phyloP scores from a whole-genome alignment of 2,797 vertebrate species.

The Xyrichtys novacula region DNA sequence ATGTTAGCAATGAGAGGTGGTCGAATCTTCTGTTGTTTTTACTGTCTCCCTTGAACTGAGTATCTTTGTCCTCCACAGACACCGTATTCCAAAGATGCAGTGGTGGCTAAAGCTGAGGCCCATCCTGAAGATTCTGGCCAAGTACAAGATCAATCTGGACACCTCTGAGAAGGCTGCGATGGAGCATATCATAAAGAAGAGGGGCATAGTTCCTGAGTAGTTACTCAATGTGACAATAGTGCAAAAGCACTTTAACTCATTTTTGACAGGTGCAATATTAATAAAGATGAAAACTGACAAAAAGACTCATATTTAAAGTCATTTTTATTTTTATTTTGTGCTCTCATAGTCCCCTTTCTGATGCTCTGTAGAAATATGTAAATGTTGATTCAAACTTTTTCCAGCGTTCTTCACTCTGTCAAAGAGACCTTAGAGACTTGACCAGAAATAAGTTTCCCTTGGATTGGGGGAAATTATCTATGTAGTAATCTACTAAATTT shows the following conservation, averaged over 20 bases:
- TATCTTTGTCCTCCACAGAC: slow-evolving; percentile 75
- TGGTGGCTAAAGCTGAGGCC: slow-evolving; percentile 93
- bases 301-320: slow-evolving; percentile 5
- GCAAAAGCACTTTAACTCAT: slow-evolving; percentile 40
- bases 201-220: slow-evolving; percentile 62
- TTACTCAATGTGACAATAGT: slow-evolving; percentile 23
- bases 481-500: no score
- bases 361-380: no score
- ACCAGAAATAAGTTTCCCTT: no score
- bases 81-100: slow-evolving; percentile 89
- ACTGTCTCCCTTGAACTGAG: slow-evolving; percentile 9
- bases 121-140: slow-evolving; percentile 92
- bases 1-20: no score
- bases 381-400: no score
- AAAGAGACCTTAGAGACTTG: no score
- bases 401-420: no score
- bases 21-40: not conserved
- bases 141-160: slow-evolving; percentile 88
- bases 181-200: slow-evolving; percentile 89
- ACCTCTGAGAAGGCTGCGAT: slow-evolving; percentile 85
- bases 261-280: slow-evolving; percentile 40
- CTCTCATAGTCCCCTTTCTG: no score
- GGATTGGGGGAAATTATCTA: no score
- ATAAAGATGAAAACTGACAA: slow-evolving; percentile 36
- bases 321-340: no score